Conservation (phyloP, 2,113 vertebrate genomes). For the Percina caprodes region DNA sequence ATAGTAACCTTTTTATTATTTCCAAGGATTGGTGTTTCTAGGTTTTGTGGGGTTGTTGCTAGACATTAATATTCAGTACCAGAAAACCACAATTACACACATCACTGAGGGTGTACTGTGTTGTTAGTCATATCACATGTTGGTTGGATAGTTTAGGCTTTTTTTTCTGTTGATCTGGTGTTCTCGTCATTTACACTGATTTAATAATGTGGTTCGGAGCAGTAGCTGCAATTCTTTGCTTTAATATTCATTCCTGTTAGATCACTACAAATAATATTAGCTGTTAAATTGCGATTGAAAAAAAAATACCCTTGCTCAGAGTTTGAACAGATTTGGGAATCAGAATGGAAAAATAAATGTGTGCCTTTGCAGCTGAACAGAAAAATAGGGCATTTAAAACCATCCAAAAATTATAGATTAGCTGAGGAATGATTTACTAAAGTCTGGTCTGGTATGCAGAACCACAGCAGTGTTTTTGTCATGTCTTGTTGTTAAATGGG, state of each 20-base stretch:
- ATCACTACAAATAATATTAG: conserved; percentile 74
- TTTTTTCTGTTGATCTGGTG: conserved; percentile 77
- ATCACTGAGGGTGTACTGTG: conserved; percentile 69
- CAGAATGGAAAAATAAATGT: conserved; percentile 38
- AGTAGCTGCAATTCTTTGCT: conserved; percentile 73
- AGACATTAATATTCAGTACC: conserved; percentile 72
- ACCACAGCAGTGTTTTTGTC: conserved; percentile 66
- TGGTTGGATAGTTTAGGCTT: conserved; percentile 74
- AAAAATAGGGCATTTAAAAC: conserved; percentile 53
- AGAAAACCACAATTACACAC: conserved; percentile 66
- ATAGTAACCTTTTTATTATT: conserved; percentile 61
- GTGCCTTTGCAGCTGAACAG: conserved; percentile 40
- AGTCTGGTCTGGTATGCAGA: conserved; percentile 62
- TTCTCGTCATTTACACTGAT: conserved; percentile 78
- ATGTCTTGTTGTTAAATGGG: conserved; percentile 59
- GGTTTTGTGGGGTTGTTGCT: conserved; percentile 78
- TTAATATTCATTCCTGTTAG: conserved; percentile 80
- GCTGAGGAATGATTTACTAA: conserved; percentile 51
- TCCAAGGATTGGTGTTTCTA: conserved; percentile 76
- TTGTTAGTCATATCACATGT: conserved; percentile 74
- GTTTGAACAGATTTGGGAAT: conserved; percentile 59
- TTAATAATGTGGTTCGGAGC: conserved; percentile 71
- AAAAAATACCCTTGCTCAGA: conserved; percentile 60
- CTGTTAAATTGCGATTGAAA: conserved; percentile 67
- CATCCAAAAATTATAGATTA: conserved; percentile 41